Evolutionary conservation across 2,797 vertebrate species (phyloP), one percentile per base, ranked within the genome.

Genomic region (Platalea minor): DNA sequence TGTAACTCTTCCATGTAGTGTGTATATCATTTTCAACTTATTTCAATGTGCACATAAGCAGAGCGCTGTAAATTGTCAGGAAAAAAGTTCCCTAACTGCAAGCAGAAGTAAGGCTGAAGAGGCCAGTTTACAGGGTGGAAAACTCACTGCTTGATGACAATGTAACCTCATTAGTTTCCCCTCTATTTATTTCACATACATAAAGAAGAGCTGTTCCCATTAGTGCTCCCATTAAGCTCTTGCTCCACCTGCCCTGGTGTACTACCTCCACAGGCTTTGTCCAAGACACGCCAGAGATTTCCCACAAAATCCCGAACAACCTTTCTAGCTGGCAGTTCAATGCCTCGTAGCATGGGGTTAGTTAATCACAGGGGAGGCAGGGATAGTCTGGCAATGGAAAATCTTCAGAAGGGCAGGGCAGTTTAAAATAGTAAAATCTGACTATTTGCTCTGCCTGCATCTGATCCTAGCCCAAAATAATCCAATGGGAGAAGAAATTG

Each of bases 321-420:
- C 24, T 65, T 85, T 88, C 51, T 18, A 31, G 31, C 28, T 82
- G 60, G 14, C 21, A 63, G 51, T 48, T 57, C 75, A 64, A 10
- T 59, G 59, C 54, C 59, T 79, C 0, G 0, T 69, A 51, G 43
- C 2, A 2, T 56, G 41, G 13, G n/a, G 51, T 70, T 56, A 51
- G 37, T 31, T 89, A 65, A 51, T 29, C 1, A 0, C 35, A 59
- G 45, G 1, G 37, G 26, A 12, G 28, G 6, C 1, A 12, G 5
- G 6, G 4, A 35, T 29, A 78, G 46, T 33, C 25, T 63, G 33
- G 31, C 41, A 76, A 25, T 21, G 20, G 8, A 82, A 89, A 64
- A 29, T 26, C 41, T 78, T 77, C 12, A 59, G 39, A 78, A 69
- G n/a, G 5, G 11, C 7, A 85, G 17, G 13, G 26, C 33, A 73